Evolutionary conservation across 2,888 invertebrate genomes (phyloP).

Genomic region (Anthophora plumipes): DNA sequence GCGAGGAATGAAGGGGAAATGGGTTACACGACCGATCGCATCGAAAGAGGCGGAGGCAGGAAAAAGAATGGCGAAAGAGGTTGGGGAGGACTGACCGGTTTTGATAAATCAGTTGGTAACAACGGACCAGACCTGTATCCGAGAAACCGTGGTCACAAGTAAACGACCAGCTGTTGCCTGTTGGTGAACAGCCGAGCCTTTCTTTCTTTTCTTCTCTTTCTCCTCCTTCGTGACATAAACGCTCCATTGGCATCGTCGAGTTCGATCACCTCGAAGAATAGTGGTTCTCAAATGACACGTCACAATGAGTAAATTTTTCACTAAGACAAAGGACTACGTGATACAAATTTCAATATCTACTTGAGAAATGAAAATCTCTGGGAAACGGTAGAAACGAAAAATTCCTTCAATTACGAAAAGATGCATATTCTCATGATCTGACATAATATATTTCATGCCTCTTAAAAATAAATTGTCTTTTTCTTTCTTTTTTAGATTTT

Average conservation of each 20-base stretch:
- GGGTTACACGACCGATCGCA: conserved; percentile 56
- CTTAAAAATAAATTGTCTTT: not conserved
- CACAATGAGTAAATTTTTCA: not conserved
- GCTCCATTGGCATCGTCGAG: conserved; percentile 62
- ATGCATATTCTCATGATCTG: not conserved
- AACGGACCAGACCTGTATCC: conserved; percentile 63
- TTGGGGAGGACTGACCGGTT: conserved; percentile 66
- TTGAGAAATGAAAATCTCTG: not conserved
- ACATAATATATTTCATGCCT: not conserved
- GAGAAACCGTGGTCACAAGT: conserved; percentile 56
- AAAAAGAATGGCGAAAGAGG: conserved; percentile 35
- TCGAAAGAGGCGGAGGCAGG: conserved; percentile 10
- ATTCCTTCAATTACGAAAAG: conserved; percentile 6
- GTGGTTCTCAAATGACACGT: conserved; percentile 67
- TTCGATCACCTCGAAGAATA: conserved; percentile 66
- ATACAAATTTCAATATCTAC: conserved; percentile 7
- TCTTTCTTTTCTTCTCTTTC: conserved; percentile 39
- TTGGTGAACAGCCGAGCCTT: conserved; percentile 63
- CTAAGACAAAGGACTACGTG: conserved; percentile 4
- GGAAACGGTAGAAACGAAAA: not conserved
- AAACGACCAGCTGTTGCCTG: conserved; percentile 76
- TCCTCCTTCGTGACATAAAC: conserved; percentile 47
- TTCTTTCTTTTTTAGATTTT: too few relatives aligned
- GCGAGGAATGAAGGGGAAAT: conserved; percentile 59
- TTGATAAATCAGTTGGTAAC: conserved; percentile 77